Base-by-base conservation (phyloP, 1,140 invertebrate genomes). In the Amphibalanus amphitrite region DNA sequence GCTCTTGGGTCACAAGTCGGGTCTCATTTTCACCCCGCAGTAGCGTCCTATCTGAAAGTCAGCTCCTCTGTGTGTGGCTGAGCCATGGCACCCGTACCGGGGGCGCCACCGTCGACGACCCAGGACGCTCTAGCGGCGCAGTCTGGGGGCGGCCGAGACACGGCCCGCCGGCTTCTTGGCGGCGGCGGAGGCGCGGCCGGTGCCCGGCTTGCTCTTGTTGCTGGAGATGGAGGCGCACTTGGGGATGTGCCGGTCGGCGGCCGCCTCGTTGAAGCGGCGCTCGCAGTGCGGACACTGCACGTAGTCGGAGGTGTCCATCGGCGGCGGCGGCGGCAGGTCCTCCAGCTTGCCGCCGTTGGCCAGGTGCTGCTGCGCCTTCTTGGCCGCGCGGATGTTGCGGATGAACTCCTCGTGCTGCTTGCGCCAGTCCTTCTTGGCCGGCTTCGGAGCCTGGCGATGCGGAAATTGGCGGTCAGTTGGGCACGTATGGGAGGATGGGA, bases 341-440 rank as follows among this genome's bases (percentile, higher is more conserved):
- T 20, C 1, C 65, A 67, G 65, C 65, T 28, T 67, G 8, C 65
- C 65, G n/a, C 65, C 65, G 3, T 10, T 25, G n/a, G 91, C 88
- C 77, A 88, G 84, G 23, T 72, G 71, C 13, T 73, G 74, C 72
- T 81, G 79, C 1, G 65, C 65, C n/a, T 28, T 28, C 65, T 67
- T 67, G 0, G 95, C 95, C 0, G 92, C 89, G 28, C 92, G 84
- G 72, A 97, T 93, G 0, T 92, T 86, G 72, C 86, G 82, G 69
- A 97, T 93, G 79, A 98, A 97, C 75, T 93, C 90, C 78, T 96
- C 91, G 80, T 96, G 93, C 77, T 95, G 91, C 78, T 88, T 85
- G 17, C 93, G 84, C 95, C 95, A 98, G 80, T 91, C 89, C 71
- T 81, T 85, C 77, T 89, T 89, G 75, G 86, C 85, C 38, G 76